Evolutionary conservation across 2,113 vertebrate species (phyloP), one percentile per base, ranked within the genome.

Genomic region (Phrynosoma platyrhinos): DNA sequence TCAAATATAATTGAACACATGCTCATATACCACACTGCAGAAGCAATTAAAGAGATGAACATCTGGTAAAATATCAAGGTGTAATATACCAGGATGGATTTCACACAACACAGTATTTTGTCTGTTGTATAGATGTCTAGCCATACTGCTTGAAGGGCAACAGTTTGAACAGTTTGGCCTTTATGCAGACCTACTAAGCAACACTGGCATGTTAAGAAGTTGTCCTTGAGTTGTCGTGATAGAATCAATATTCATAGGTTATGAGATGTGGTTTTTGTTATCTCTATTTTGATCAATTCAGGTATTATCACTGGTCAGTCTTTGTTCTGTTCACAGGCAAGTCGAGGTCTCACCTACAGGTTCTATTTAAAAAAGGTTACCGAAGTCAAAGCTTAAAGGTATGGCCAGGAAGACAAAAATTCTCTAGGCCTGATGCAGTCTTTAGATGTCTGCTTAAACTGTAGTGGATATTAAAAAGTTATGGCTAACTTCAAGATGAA

Each of bases 401-500:
- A 79, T 76, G 89, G 87, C 87, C 83, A 90, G 83, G 88, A 80
- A 58, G 92, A 89, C 72, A 88, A 30, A 86, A 81, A 86, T 86
- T 87, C 79, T 89, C 75, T 85, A 93, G 86, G 78, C 66, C 92
- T 90, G 89, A 76, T 36, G 83, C n/a, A 84, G 82, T 92, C 94
- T 87, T 94, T 79, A 55, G 88, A 91, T 87, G 77, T 93, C 89
- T 93, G 30, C 86, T 92, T 93, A 64, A 85, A 91, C 89, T 72
- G 77, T 9, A 83, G 90, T 78, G 90, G 82, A 89, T 92, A 94
- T 93, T 94, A 95, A 92, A 93, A 95, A 96, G 94, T 94, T 93
- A 91, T 42, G 91, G 90, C 92, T 85, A 92, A 94, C 95, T 96
- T 96, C 76, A 87, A 95, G 93, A 96, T 90, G 95, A 96, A 96